A percentile compares a stretch with the other conserved stretches of the same genome.
Conservation (phyloP, 1,140 invertebrate species). For the Solenopsis fugax region DNA sequence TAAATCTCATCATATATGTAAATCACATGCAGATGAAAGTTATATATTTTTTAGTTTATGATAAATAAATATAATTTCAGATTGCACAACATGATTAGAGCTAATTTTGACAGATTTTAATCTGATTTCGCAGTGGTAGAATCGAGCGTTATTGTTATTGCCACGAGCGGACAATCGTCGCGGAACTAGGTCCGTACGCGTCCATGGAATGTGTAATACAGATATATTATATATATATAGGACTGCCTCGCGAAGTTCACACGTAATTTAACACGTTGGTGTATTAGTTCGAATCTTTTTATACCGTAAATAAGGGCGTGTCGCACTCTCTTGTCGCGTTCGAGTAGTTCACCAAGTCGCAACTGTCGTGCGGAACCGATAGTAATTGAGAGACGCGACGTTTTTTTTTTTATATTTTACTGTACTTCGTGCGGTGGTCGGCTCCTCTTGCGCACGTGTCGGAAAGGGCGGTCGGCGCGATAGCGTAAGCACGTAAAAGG, state of each 20-base stretch:
- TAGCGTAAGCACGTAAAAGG: conserved; percentile 1
- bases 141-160: conserved; percentile 5
- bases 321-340: conserved; percentile 44
- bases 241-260: conserved; percentile 59
- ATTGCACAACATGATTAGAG: conserved; percentile 12
- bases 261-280: conserved; percentile 62
- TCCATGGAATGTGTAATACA: conserved; percentile 35
- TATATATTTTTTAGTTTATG: conserved; percentile 25
- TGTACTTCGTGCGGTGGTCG: not conserved
- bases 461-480: conserved; percentile 28
- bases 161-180: conserved; percentile 48
- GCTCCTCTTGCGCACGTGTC: conserved; percentile 15
- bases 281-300: conserved; percentile 50
- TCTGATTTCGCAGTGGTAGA: conserved; percentile 9
- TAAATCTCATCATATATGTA: conserved; percentile 14
- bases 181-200: conserved; percentile 22
- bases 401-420: not conserved
- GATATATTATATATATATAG: conserved; percentile 69
- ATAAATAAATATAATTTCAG: conserved; percentile 12
- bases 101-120: conserved; percentile 28
- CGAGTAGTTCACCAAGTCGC: not conserved
- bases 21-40: conserved; percentile 23
- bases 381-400: not conserved
- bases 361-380: conserved; percentile 39
- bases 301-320: conserved; percentile 25